phyloP scores from a whole-genome alignment of 2,113 vertebrate genomes.

The Cettia cetti region DNA sequence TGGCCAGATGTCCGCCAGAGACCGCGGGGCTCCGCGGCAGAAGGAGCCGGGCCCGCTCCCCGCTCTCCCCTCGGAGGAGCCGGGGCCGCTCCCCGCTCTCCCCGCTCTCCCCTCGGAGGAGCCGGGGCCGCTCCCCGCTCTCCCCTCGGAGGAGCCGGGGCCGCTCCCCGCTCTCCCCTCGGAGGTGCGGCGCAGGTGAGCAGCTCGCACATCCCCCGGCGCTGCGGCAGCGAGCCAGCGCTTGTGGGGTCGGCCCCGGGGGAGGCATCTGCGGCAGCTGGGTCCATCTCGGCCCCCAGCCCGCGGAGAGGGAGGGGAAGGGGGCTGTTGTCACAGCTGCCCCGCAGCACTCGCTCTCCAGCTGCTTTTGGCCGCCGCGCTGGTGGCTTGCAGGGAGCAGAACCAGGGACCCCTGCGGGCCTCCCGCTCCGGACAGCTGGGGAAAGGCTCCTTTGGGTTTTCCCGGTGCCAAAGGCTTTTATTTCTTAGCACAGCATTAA shows the following conservation, averaged over 20 bases:
- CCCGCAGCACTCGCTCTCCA: not conserved
- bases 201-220: not conserved
- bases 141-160: not conserved
- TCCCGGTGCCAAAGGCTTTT: not conserved
- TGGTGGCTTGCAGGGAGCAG: not conserved
- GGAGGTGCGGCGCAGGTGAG: not conserved
- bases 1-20: constrained; percentile 48
- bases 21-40: not conserved
- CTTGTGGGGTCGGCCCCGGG: not conserved
- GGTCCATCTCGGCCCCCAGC: not conserved
- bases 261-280: constrained; percentile 8
- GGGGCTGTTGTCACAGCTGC: not conserved
- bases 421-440: not conserved
- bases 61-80: rapidly evolving
- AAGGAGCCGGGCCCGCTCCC: rapidly evolving
- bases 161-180: not conserved
- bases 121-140: too few species aligned
- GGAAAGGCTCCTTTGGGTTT: not conserved
- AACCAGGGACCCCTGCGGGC: not conserved
- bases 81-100: too few species aligned
- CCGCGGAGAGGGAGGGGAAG: not conserved
- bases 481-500: not conserved
- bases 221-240: not conserved
- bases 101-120: too few species aligned
- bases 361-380: not conserved